Conservation (phyloP, 2,113 vertebrate genomes). For the Bos javanicus region DNA sequence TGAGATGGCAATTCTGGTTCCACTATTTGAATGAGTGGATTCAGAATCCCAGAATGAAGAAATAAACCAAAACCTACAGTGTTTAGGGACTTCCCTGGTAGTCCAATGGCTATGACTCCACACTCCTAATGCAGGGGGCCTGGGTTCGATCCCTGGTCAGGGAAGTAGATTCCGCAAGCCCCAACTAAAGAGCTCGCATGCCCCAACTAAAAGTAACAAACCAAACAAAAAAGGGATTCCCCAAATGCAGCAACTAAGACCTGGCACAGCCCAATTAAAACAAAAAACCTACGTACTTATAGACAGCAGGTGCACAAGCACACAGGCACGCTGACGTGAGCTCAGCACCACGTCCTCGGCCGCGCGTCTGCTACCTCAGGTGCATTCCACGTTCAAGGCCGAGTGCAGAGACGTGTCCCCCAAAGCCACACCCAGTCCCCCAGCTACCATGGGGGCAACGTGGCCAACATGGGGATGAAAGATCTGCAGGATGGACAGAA, state of each 20-base stretch:
- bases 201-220: background rate
- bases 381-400: background rate
- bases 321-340: background rate
- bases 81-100: background rate
- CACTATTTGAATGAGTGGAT: background rate
- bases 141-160: background rate
- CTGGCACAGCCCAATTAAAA: background rate
- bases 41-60: background rate
- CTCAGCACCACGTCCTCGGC: background rate
- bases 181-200: background rate
- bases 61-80: background rate
- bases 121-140: background rate
- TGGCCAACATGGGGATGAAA: background rate
- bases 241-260: background rate
- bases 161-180: background rate
- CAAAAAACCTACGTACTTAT: background rate
- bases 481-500: background rate
- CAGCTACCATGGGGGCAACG: background rate
- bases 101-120: background rate
- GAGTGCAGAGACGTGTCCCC: background rate
- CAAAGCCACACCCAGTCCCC: background rate
- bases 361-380: background rate
- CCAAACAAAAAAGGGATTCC: background rate
- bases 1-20: background rate
- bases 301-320: background rate